Evolutionary conservation across 2,113 vertebrate genomes (phyloP).

Genomic region (western clawed frog (Xenopus tropicalis)): DNA sequence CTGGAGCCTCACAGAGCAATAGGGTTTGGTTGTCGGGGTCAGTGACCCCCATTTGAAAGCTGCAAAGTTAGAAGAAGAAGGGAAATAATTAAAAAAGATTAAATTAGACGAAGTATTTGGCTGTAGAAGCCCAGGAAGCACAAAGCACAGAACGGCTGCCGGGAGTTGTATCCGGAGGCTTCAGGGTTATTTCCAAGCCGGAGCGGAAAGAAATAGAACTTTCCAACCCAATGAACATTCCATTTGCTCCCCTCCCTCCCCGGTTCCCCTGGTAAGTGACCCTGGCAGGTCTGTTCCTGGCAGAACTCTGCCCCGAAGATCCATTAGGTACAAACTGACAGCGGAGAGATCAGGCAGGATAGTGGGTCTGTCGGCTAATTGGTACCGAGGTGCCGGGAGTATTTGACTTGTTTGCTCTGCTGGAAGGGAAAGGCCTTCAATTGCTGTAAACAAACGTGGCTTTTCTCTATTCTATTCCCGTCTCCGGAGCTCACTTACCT

Average conservation of each 20-base stretch:
- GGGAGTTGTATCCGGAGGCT: too few relatives aligned
- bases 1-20: too few relatives aligned
- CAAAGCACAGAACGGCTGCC: too few relatives aligned
- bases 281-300: slow-evolving; percentile 47
- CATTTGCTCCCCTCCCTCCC: slow-evolving; percentile 13
- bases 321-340: slow-evolving; percentile 35
- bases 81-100: too few relatives aligned
- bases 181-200: too few relatives aligned
- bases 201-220: too few relatives aligned
- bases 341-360: slow-evolving; percentile 29
- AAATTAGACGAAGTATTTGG: too few relatives aligned
- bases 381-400: slow-evolving; percentile 24
- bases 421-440: slow-evolving; percentile 2
- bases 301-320: slow-evolving; percentile 43
- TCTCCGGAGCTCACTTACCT: neutral
- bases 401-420: slow-evolving; percentile 42
- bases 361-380: slow-evolving; percentile 24
- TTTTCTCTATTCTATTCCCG: slow-evolving; percentile 5
- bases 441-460: slow-evolving; percentile 34
- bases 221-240: slow-evolving; percentile 13
- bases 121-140: too few relatives aligned
- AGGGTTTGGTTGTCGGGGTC: too few relatives aligned
- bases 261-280: slow-evolving; percentile 41
- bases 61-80: too few relatives aligned
- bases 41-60: too few relatives aligned